phyloP scores from a whole-genome alignment of 2,888 invertebrate genomes.

The Platycnemis pennipes region DNA sequence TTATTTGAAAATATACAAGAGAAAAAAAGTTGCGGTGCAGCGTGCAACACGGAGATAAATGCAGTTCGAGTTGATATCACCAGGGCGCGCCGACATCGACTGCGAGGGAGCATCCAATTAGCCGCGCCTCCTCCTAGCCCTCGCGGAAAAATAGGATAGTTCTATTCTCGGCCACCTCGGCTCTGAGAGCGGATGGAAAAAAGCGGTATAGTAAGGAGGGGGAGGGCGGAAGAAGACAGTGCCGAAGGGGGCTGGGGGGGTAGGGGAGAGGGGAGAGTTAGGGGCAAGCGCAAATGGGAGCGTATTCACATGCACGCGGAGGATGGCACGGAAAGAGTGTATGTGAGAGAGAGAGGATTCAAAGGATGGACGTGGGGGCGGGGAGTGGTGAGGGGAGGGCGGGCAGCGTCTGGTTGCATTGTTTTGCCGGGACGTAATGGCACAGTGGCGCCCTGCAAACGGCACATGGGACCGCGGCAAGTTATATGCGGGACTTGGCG shows the following conservation, averaged over 20 bases:
- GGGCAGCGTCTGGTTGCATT: conserved; percentile 48
- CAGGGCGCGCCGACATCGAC: conserved; percentile 44
- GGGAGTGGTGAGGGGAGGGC: background rate
- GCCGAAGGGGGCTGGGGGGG: background rate
- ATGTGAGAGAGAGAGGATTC: no score
- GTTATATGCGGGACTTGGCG: conserved; percentile 11
- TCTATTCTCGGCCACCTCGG: background rate
- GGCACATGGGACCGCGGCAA: conserved; percentile 21
- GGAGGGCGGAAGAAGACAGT: background rate
- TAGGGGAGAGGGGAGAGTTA: background rate
- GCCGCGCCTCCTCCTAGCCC: conserved; percentile 42
- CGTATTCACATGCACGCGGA: conserved; percentile 2
- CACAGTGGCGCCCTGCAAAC: conserved; percentile 35
- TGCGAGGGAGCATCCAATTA: conserved; percentile 59
- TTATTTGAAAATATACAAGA: background rate
- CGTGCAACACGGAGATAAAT: conserved; percentile 32
- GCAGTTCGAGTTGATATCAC: conserved; percentile 49
- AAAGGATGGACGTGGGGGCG: background rate
- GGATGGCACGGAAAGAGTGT: background rate
- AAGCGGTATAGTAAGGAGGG: background rate
- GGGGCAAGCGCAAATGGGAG: background rate
- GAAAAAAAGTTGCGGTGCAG: background rate
- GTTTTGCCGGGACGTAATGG: conserved; percentile 45
- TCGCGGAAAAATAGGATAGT: conserved; percentile 10
- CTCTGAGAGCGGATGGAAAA: background rate